Percentiles rank a stretch among this genome's conserved stretches.
These are phyloP conservation scores for Phaedon cochleariae DNA, from an alignment of 2,888 invertebrate genomes.

Conservation along the genomic window DNA sequence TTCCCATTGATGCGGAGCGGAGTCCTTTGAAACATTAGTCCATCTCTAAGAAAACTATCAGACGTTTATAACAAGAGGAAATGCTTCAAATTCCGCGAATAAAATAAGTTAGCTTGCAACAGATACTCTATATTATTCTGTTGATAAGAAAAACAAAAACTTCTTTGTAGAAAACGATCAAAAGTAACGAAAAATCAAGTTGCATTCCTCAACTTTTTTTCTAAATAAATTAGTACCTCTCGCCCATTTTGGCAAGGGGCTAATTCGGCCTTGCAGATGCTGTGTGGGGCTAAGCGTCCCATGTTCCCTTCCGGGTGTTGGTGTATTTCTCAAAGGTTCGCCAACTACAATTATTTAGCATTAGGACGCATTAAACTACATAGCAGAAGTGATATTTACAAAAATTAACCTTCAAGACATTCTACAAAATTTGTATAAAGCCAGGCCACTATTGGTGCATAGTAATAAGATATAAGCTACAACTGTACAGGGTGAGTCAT, in stretches of 20 bases:
- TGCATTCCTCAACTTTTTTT: background rate
- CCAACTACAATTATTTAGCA: slow-evolving; percentile 63
- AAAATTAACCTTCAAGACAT: background rate
- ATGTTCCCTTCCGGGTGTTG: slow-evolving; percentile 61
- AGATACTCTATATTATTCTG: no score
- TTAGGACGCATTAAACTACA: slow-evolving; percentile 42
- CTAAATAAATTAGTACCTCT: slow-evolving; percentile 62
- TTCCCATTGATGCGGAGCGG: no score
- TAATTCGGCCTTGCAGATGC: slow-evolving; percentile 62
- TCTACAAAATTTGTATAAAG: background rate
- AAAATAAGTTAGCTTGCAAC: no score
- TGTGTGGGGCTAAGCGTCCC: slow-evolving; percentile 62
- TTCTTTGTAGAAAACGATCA: no score
- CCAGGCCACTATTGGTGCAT: background rate
- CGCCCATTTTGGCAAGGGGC: slow-evolving; percentile 69
- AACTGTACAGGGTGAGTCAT: no score
- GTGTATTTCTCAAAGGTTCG: slow-evolving; percentile 65
- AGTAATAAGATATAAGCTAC: background rate
- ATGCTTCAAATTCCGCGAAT: no score
- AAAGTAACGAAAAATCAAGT: no score
- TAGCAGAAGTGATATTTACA: slow-evolving; percentile 21
- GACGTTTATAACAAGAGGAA: no score
- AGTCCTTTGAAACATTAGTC: no score
- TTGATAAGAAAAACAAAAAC: no score
- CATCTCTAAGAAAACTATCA: no score